phyloP scores from a whole-genome alignment of 2,797 vertebrate species.

The Masticophis lateralis region DNA sequence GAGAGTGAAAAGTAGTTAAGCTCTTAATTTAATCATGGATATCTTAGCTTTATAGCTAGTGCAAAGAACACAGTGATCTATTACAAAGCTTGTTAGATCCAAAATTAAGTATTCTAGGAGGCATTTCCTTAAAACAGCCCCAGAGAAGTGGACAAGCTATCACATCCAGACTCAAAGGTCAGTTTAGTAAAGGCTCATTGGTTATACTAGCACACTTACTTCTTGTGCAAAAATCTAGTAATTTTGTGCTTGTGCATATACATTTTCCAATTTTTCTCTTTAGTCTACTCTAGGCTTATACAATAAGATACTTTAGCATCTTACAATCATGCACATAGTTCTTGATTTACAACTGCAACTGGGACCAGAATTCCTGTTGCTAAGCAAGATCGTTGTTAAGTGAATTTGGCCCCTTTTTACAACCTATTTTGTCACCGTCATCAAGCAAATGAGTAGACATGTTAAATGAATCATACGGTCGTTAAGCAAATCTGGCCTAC shows the following conservation, averaged over 20 bases:
- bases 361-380: not conserved
- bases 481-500: not conserved
- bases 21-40: constrained; percentile 54
- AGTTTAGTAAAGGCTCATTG: not conserved
- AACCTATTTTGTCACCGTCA: not conserved
- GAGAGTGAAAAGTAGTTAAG: constrained; percentile 46
- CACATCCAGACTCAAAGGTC: constrained; percentile 26
- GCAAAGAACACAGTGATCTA: constrained; percentile 28
- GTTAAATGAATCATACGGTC: not conserved
- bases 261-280: not conserved
- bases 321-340: not conserved
- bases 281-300: not conserved
- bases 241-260: not conserved
- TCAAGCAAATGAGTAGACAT: not conserved
- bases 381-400: not conserved
- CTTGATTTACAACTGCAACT: not conserved
- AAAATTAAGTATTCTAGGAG: constrained; percentile 24
- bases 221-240: not conserved
- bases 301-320: not conserved
- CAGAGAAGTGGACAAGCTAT: not conserved
- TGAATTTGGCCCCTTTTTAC: not conserved
- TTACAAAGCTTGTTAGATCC: constrained; percentile 24
- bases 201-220: not conserved
- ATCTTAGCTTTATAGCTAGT: constrained; percentile 47
- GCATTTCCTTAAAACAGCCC: constrained; percentile 33